phyloP scores from a whole-genome alignment of 2,888 invertebrate species.

The Volucella bombylans region DNA sequence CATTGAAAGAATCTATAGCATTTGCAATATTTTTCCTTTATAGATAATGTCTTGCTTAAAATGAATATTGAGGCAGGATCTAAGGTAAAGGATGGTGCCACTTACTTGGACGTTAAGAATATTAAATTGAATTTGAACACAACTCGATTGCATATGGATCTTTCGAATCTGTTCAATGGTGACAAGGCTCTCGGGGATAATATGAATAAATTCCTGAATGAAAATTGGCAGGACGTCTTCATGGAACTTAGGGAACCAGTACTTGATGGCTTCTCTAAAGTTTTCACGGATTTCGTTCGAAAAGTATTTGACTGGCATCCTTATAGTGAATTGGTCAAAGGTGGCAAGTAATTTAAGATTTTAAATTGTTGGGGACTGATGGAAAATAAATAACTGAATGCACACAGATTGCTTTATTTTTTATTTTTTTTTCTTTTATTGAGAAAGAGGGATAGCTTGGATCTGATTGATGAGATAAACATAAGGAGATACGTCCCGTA shows the following conservation, averaged over 20 bases:
- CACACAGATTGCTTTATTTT: no score
- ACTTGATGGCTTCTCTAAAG: conserved; percentile 78
- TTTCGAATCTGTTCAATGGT: conserved; percentile 81
- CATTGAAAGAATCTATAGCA: not conserved
- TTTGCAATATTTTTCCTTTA: no score
- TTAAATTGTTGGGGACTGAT: no score
- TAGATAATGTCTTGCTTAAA: conserved; percentile 35
- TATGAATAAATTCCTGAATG: conserved; percentile 80
- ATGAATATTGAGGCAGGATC: conserved; percentile 64
- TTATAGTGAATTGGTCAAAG: conserved; percentile 76
- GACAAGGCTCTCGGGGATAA: conserved; percentile 81
- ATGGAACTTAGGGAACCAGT: conserved; percentile 80
- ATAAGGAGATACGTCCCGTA: no score
- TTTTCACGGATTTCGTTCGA: conserved; percentile 79
- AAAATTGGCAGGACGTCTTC: conserved; percentile 77
- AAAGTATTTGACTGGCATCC: conserved; percentile 80
- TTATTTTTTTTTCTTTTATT: no score
- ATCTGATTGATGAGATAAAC: no score
- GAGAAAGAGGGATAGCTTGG: no score
- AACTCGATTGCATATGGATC: conserved; percentile 73
- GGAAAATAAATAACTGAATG: no score
- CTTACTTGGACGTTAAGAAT: conserved; percentile 60
- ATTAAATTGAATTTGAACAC: conserved; percentile 55
- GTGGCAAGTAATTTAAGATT: conserved; percentile 23
- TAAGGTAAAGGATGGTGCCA: conserved; percentile 76